Evolutionary conservation across 2,797 vertebrate genomes (phyloP).

Genomic region (Prionace glauca): DNA sequence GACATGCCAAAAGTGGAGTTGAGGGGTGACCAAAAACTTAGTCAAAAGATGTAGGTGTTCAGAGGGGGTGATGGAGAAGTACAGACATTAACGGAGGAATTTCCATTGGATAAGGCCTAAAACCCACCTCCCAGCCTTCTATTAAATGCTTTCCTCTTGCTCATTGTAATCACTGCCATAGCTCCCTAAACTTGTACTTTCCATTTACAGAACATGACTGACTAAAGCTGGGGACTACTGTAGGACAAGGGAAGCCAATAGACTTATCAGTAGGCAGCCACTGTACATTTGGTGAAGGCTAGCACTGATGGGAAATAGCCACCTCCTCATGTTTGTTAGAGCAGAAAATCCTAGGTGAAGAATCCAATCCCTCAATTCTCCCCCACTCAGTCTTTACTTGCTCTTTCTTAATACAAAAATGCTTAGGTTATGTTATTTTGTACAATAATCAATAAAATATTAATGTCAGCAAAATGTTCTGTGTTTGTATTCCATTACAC

Average conservation of each 20-base stretch:
- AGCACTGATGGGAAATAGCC: neutral
- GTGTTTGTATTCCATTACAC: neutral
- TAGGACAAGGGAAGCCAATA: neutral
- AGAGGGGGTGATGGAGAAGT: neutral
- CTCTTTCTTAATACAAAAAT: no score
- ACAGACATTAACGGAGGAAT: neutral
- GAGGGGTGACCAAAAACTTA: neutral
- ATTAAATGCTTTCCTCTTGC: neutral
- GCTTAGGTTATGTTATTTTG: constrained; percentile 1
- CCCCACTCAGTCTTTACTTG: neutral
- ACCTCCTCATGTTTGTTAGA: neutral
- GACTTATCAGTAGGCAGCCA: neutral
- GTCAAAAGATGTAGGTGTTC: neutral
- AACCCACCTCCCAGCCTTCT: neutral
- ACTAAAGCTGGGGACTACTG: neutral
- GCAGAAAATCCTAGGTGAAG: neutral
- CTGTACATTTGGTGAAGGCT: neutral
- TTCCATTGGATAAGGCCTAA: neutral
- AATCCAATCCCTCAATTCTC: neutral
- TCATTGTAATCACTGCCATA: neutral
- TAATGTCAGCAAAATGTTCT: neutral
- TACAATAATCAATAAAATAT: neutral
- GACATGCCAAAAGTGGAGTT: neutral
- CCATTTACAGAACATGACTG: neutral
- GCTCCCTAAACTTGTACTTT: neutral